phyloP scores from a whole-genome alignment of 2,113 vertebrate genomes.

The Otus sunia region DNA sequence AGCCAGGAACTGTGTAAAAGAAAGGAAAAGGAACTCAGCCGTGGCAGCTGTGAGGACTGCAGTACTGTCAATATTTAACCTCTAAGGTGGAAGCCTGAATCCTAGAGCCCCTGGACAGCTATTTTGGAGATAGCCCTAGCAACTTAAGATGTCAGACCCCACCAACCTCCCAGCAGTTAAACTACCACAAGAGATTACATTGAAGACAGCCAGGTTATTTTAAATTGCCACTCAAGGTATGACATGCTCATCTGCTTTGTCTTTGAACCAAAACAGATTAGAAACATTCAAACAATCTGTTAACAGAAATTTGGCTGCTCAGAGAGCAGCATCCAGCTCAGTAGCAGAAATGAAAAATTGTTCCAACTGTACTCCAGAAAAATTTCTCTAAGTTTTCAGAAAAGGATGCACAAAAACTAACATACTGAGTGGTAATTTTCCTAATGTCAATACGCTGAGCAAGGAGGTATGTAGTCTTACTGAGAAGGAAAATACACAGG shows the following conservation, averaged over 20 bases:
- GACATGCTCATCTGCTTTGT: not conserved
- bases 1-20: not conserved
- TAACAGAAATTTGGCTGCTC: not conserved
- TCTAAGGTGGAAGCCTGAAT: not conserved
- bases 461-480: not conserved
- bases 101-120: not conserved
- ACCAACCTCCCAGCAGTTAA: not conserved
- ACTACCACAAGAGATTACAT: not conserved
- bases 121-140: not conserved
- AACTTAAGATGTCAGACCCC: not conserved
- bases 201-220: not conserved
- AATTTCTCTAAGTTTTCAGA: not conserved
- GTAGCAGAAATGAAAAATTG: not conserved
- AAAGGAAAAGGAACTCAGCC: not conserved
- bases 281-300: not conserved
- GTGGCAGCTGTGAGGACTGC: not conserved
- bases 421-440: not conserved
- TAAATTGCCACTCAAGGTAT: not conserved
- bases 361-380: not conserved
- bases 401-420: not conserved
- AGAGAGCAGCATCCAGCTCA: not conserved
- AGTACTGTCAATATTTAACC: not conserved
- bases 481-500: not conserved
- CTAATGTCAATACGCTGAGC: not conserved
- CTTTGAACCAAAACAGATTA: not conserved